Conservation (phyloP, 1,140 invertebrate species). For the Ridgeia piscesae region DNA sequence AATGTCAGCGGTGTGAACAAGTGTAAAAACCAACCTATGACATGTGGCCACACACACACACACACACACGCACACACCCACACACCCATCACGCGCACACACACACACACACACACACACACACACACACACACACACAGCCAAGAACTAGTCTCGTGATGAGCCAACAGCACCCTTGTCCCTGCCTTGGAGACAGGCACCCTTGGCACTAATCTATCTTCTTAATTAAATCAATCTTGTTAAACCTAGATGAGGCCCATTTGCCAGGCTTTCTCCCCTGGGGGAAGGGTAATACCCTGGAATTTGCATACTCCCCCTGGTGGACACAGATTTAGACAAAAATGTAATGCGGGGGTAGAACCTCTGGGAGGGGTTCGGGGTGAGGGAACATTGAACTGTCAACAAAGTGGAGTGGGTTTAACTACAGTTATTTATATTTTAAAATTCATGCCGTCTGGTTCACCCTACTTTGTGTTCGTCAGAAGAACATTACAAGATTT, state of each 20-base stretch:
- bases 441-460: no score
- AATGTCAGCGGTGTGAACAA: background rate
- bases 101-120: no score
- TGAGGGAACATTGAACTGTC: no score
- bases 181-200: background rate
- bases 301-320: background rate
- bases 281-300: background rate
- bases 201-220: background rate
- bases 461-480: no score
- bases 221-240: background rate
- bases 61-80: no score
- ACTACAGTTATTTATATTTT: no score
- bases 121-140: no score
- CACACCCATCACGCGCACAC: no score
- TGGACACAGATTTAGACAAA: background rate
- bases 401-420: no score
- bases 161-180: background rate
- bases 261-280: background rate
- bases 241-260: background rate
- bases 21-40: background rate
- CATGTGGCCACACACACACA: background rate
- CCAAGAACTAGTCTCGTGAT: background rate
- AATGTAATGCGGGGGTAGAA: no score
- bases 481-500: no score
- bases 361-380: no score